phyloP scores from a whole-genome alignment of 2,797 vertebrate species.

The Tenualosa thibaudeaui region DNA sequence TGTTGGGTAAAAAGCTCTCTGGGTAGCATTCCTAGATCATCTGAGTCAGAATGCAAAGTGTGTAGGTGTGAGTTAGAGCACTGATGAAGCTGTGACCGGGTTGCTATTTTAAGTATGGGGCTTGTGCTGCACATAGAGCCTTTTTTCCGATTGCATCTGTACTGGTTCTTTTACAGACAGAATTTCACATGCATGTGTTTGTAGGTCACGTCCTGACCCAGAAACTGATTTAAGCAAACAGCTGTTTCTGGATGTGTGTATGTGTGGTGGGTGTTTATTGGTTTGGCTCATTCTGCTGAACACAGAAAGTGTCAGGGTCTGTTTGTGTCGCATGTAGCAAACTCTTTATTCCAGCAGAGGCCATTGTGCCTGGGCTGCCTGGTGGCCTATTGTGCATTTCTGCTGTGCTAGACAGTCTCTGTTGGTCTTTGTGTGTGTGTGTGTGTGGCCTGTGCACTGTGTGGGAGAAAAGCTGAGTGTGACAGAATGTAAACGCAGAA shows the following conservation, averaged over 20 bases:
- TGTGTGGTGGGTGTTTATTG: constrained; percentile 1
- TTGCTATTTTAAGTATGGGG: neutral
- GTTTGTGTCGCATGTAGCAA: constrained; percentile 58
- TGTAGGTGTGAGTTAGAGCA: neutral
- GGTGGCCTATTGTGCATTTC: constrained; percentile 58
- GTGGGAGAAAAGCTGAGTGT: constrained; percentile 65
- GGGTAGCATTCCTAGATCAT: no score
- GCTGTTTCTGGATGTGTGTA: neutral
- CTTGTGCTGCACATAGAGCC: neutral
- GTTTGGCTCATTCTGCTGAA: constrained; percentile 47
- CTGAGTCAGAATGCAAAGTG: no score
- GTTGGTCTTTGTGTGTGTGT: neutral
- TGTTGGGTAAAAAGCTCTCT: neutral
- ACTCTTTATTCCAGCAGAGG: constrained; percentile 49
- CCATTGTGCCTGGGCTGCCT: constrained; percentile 58
- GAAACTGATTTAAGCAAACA: neutral
- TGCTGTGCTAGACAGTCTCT: constrained; percentile 65
- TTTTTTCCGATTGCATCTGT: neutral
- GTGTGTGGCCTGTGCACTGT: constrained; percentile 1
- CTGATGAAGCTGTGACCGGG: neutral
- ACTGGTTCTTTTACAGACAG: neutral
- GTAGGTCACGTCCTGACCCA: constrained; percentile 5
- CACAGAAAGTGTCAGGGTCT: constrained; percentile 48
- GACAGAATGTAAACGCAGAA: constrained; percentile 68
- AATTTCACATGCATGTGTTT: neutral